phyloP scores from a whole-genome alignment of 2,888 invertebrate genomes.

The Calliphora vomitoria region DNA sequence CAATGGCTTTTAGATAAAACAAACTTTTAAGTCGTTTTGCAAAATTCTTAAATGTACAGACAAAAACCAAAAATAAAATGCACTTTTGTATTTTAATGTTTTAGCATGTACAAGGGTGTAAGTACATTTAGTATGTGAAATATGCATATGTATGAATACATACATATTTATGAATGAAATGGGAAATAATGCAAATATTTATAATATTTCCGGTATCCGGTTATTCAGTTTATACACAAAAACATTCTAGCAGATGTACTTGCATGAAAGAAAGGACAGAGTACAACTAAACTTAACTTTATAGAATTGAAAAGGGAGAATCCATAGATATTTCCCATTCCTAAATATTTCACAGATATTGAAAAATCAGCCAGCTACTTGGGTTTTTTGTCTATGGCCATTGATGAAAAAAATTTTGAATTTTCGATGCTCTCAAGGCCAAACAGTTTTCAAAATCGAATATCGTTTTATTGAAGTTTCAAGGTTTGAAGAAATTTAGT shows the following conservation, averaged over 20 bases:
- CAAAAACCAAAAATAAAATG: not conserved
- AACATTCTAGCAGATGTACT: not conserved
- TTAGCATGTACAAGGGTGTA: not conserved
- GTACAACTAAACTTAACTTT: not conserved
- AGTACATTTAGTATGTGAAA: conserved; percentile 14
- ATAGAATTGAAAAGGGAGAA: no score
- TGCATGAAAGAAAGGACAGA: not conserved
- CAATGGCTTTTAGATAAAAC: conserved; percentile 25
- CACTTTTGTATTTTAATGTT: conserved; percentile 9
- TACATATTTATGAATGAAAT: conserved; percentile 9
- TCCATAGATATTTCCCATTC: no score
- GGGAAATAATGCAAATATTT: conserved; percentile 57
- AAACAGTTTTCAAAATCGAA: no score
- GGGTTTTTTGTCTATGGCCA: no score
- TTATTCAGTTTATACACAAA: conserved; percentile 21
- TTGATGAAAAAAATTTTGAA: no score
- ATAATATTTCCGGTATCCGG: conserved; percentile 59
- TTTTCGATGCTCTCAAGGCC: no score
- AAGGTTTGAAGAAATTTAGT: no score
- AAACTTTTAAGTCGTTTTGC: conserved; percentile 16
- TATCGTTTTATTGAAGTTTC: no score
- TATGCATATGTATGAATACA: not conserved
- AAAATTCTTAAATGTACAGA: not conserved
- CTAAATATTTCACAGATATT: no score
- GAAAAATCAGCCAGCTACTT: no score